Base-by-base conservation (phyloP, 2,113 vertebrate species). In the Lethenteron camtschaticum region DNA sequence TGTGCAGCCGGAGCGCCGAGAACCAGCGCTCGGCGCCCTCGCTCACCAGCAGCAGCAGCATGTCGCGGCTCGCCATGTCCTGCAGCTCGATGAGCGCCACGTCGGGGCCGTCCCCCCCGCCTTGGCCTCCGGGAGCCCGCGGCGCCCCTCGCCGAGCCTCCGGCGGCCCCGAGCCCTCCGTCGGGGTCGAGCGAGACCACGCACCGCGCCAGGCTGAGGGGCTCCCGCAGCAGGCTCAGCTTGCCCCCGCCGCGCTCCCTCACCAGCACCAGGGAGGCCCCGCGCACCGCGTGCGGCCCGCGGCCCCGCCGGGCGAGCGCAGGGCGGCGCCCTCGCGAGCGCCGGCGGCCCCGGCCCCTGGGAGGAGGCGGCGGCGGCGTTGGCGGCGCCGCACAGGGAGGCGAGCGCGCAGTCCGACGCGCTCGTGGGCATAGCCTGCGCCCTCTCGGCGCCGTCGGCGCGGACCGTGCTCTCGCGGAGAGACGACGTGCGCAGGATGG, bases 171-270 rank as follows among this genome's bases (percentile, higher is more conserved):
- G 63, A 24, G 63, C 63, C n/a, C n/a, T 1, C 82, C 85, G 73
- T 88, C 85, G 0, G 88, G 85, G 57, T 91, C 87, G 0, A 82
- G 75, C 0, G 87, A 89, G 70, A 89, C 86, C 4, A 91, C 85
- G 20, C 87, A 91, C 75, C 89, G 86, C 68, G 82, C 83, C 72
- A 94, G 81, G 63, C 78, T 83, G 76, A 91, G 83, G 69, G 88
- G 88, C 72, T 89, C 86, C 71, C 88, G 80, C 73, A 91, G 80
- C 74, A 89, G 83, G 2, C 84, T 75, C 73, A 89, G 89, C 75
- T 89, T 89, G 14, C 88, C 87, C 0, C 86, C 86, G 74, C 87
- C 89, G 75, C 89, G 89, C 80, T 91, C 87, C 70, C 87, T 86
- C 76, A 91, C 87, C 56, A 90, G 80, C 55, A 91, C 85, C 75